Base-by-base conservation (phyloP, 2,113 vertebrate genomes). In the Nerophis ophidion region DNA sequence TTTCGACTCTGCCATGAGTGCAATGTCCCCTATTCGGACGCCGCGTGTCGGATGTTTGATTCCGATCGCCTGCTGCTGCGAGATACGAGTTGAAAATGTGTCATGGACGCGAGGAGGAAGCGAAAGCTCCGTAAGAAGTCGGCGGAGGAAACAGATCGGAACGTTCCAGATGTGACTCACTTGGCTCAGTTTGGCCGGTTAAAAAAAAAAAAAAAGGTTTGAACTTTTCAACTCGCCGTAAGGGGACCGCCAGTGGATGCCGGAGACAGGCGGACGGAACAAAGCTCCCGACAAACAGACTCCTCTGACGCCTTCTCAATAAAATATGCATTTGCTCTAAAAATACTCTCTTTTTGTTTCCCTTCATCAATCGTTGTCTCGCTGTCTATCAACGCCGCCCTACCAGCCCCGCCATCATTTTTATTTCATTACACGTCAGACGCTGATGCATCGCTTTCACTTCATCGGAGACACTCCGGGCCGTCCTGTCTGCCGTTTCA, bases 381-480 rank as follows among this genome's bases (percentile, higher is more conserved):
- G 11, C 15, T 60, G 60, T 71, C 74, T 55, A 44, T 76, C 59
- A 60, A 72, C 36, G 48, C 68, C 59, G 74, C 79, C 74, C 76
- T 60, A 53, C 70, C 57, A 60, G 56, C 72, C 59, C 42, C 60
- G 60, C 61, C 58, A 61, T 74, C 66, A 59, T 77, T 76, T 79
- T 74, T 71, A 71, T 77, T 81, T 70, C 44, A 71, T 74, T 70
- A 67, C 49, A 66, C 4, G 48, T 73, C 70, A 69, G 42, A 19
- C 14, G 47, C 57, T 76, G 71, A 80, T 84, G 65, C 75, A 82
- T 80, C 74, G 59, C 57, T 54, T 63, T 76, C 57, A 67, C 64
- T 64, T 63, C 16, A 47, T 53, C 58, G 26, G 53, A 66, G 66
- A 73, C 72, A 71, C 76, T 66, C 50, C 17, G 19, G 57, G 72